These are phyloP conservation scores for Cnemophilus loriae DNA, from an alignment of 2,113 vertebrate species.

Conservation along the genomic window DNA sequence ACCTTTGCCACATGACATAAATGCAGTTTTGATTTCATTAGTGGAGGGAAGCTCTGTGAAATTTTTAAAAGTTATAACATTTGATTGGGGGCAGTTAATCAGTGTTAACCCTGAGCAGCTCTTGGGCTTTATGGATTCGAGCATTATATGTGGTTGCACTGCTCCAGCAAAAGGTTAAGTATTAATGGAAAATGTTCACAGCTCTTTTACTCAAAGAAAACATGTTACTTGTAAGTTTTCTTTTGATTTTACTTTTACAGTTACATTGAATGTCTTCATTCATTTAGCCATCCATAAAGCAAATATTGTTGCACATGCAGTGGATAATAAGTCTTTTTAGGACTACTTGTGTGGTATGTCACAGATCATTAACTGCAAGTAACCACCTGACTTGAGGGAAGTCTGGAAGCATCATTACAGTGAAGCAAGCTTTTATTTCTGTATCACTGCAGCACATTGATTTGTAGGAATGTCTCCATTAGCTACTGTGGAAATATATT, in stretches of 20 bases:
- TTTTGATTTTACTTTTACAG: slow-evolving; percentile 89
- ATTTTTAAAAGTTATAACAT: slow-evolving; percentile 46
- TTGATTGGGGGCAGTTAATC: slow-evolving; percentile 70
- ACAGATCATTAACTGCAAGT: slow-evolving; percentile 94
- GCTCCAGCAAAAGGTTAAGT: slow-evolving; percentile 85
- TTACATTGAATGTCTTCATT: slow-evolving; percentile 97
- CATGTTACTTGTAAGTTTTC: slow-evolving; percentile 85
- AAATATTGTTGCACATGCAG: slow-evolving; percentile 99
- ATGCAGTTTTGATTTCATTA: slow-evolving; percentile 24
- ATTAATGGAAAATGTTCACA: slow-evolving; percentile 87
- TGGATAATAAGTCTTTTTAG: slow-evolving; percentile 95
- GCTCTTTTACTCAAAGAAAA: slow-evolving; percentile 81
- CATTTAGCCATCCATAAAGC: slow-evolving; percentile 98
- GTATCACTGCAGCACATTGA: slow-evolving; percentile 84
- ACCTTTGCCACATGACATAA: slow-evolving; percentile 2
- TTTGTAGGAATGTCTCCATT: slow-evolving; percentile 85
- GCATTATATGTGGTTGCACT: slow-evolving; percentile 74
- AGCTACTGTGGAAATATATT: slow-evolving; percentile 75
- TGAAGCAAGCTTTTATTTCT: slow-evolving; percentile 89
- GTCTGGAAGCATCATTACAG: slow-evolving; percentile 95
- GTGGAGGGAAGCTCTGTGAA: slow-evolving; percentile 18
- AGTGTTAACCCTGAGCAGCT: slow-evolving; percentile 73
- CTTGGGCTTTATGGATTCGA: slow-evolving; percentile 73
- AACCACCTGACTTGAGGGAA: slow-evolving; percentile 91
- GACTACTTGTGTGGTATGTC: slow-evolving; percentile 98